These are phyloP conservation scores for Drosophila rellima DNA, from an alignment of 2,888 invertebrate species.

Conservation along the genomic window DNA sequence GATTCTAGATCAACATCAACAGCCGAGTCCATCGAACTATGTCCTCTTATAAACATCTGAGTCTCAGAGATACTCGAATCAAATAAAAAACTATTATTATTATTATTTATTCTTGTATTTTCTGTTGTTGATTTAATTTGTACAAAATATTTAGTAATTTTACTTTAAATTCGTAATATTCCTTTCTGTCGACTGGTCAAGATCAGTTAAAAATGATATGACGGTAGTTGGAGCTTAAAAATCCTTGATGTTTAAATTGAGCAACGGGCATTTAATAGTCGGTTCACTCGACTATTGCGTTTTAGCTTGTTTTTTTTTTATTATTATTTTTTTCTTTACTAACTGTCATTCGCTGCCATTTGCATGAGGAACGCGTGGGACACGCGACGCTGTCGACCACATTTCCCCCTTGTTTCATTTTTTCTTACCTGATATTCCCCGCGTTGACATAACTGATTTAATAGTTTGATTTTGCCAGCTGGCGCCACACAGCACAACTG, in stretches of 20 bases:
- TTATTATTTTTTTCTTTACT: neutral
- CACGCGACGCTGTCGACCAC: conserved; percentile 33
- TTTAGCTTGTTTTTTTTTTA: neutral
- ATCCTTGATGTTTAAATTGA: no score
- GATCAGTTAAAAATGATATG: no score
- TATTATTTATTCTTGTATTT: no score
- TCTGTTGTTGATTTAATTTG: no score
- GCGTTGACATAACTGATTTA: conserved; percentile 50
- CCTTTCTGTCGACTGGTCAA: no score
- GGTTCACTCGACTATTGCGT: neutral
- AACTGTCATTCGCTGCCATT: conserved; percentile 22
- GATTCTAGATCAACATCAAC: no score
- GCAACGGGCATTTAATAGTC: neutral
- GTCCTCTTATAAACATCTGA: neutral
- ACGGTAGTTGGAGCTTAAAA: no score
- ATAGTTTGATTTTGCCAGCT: conserved; percentile 21
- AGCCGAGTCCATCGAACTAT: no score
- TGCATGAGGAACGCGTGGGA: conserved; percentile 56
- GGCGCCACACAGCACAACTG: conserved; percentile 7
- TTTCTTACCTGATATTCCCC: neutral
- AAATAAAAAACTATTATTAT: no score
- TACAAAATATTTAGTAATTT: no score
- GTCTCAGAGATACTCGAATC: neutral
- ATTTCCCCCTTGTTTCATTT: neutral
- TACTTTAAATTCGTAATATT: no score